These are phyloP conservation scores for Corydoras sp. DNA, from an alignment of 2,113 vertebrate species.

Conservation along the genomic window DNA sequence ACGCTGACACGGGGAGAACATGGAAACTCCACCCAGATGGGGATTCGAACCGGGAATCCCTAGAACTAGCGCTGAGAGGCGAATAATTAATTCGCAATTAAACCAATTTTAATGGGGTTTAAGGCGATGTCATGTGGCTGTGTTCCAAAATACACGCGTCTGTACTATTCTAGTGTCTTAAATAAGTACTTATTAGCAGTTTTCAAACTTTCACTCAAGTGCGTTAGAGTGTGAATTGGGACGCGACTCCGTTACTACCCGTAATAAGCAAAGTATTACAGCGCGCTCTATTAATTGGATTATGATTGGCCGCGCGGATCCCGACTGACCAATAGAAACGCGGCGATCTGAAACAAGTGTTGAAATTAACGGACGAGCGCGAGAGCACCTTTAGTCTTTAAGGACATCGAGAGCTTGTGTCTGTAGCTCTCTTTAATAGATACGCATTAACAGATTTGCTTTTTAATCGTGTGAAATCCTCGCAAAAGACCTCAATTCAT, in stretches of 20 bases:
- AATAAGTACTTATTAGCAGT: no score
- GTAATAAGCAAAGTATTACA: neutral
- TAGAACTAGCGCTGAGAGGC: no score
- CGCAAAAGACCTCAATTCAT: constrained; percentile 5
- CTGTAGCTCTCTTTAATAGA: neutral
- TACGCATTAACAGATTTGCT: neutral
- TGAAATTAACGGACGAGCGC: constrained; percentile 1
- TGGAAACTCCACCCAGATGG: no score
- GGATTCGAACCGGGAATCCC: no score
- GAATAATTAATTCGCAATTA: no score
- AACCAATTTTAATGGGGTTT: no score
- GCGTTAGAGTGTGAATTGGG: neutral
- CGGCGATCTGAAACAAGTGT: neutral
- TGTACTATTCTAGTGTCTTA: no score
- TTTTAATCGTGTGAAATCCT: constrained; percentile 26
- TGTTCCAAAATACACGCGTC: no score
- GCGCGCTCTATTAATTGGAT: neutral
- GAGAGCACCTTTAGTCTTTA: neutral
- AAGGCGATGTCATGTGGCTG: no score
- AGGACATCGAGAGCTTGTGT: no score
- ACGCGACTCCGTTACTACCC: neutral
- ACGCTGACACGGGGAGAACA: no score
- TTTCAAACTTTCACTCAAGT: neutral
- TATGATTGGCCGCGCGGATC: constrained; percentile 33
- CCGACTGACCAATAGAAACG: constrained; percentile 31